phyloP scores from a whole-genome alignment of 2,888 invertebrate species.

The Drosophila borborema region DNA sequence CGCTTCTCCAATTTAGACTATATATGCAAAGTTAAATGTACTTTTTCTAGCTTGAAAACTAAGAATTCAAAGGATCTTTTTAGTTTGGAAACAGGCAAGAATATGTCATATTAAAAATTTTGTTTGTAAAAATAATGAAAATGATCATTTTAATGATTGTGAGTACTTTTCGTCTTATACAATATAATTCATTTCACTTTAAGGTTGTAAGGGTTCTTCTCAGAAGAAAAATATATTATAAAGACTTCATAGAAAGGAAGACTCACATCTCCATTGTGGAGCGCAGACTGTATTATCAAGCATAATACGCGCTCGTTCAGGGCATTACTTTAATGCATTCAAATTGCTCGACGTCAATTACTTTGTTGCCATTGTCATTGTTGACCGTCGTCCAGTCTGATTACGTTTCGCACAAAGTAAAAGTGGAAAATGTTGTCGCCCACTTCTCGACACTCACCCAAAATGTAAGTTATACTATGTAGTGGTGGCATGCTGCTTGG shows the following conservation, averaged over 20 bases:
- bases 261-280: neutral
- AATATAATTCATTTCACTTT: neutral
- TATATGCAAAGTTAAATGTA: no score
- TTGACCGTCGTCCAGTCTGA: constrained; percentile 48
- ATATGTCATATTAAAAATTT: no score
- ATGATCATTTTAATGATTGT: no score
- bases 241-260: no score
- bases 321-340: constrained; percentile 35
- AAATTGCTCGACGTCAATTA: constrained; percentile 49
- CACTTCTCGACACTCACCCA: constrained; percentile 25
- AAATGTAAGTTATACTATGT: constrained; percentile 43
- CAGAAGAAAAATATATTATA: neutral
- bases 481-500: constrained; percentile 20
- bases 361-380: constrained; percentile 33
- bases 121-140: no score
- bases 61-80: no score
- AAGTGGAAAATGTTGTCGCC: constrained; percentile 58
- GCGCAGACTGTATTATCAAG: constrained; percentile 1
- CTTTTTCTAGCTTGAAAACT: no score
- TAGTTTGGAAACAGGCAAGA: no score
- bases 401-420: constrained; percentile 62
- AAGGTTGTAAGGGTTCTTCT: neutral
- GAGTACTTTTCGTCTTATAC: neutral
- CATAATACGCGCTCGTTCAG: constrained; percentile 12
- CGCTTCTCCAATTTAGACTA: no score